A percentile compares a stretch with the other conserved stretches of the same genome.
Evolutionary conservation across 2,113 vertebrate genomes (phyloP).

Genomic region (Gopherus flavomarginatus): DNA sequence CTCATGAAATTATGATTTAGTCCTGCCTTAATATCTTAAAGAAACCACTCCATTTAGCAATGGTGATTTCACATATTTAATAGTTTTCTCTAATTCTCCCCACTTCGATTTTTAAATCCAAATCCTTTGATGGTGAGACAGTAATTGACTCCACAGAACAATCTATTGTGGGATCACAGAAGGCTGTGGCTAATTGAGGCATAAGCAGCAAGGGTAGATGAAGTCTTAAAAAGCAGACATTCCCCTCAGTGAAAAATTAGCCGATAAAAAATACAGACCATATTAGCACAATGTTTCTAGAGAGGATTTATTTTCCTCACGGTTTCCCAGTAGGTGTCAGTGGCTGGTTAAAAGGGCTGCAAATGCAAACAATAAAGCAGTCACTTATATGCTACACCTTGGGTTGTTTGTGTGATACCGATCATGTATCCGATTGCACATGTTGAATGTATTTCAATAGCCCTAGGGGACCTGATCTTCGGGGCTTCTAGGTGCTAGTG

Average conservation of each 20-base stretch:
- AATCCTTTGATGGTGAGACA: not conserved
- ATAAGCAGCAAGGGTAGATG: not conserved
- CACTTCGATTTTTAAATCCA: not conserved
- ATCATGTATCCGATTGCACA: not conserved
- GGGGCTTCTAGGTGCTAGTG: not conserved
- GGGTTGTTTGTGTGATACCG: not conserved
- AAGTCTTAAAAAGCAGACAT: not conserved
- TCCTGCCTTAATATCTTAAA: not conserved
- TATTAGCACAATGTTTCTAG: not conserved
- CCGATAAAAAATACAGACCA: not conserved
- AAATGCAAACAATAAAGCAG: not conserved
- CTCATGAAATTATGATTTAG: not conserved
- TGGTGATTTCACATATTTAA: not conserved
- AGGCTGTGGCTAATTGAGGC: not conserved
- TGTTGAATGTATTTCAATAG: not conserved
- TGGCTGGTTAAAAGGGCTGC: conserved; percentile 21
- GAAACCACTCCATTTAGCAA: not conserved
- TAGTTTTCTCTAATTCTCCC: not conserved
- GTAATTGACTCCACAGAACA: not conserved
- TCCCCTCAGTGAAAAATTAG: not conserved
- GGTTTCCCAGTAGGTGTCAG: conserved; percentile 60
- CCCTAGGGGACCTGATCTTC: not conserved
- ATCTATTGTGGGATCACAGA: not conserved
- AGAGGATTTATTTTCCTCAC: not conserved
- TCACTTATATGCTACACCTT: not conserved